Percentiles rank a stretch among this genome's conserved stretches.
These are phyloP conservation scores for Epinephelus cyanopodus DNA, from an alignment of 2,113 vertebrate genomes.

Conservation along the genomic window DNA sequence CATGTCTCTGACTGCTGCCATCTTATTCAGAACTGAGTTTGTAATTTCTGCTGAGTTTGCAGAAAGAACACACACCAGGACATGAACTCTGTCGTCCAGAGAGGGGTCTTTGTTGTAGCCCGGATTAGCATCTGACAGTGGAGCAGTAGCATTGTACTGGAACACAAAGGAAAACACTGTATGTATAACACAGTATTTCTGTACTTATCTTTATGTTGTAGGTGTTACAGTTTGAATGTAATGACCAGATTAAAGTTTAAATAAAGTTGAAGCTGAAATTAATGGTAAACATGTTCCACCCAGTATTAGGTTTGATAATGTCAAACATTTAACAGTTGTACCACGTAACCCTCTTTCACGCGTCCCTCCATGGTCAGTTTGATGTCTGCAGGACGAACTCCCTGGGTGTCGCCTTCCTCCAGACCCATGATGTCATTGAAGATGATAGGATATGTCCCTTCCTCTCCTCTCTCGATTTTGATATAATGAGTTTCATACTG, in stretches of 20 bases:
- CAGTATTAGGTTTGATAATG: no score
- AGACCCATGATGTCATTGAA: no score
- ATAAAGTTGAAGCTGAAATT: background rate
- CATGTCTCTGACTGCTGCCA: slow-evolving; percentile 26
- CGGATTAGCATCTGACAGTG: background rate
- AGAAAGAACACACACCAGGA: slow-evolving; percentile 42
- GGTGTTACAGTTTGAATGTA: no score
- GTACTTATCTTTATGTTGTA: no score
- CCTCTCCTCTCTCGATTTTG: background rate
- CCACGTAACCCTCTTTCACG: no score
- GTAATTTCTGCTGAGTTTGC: background rate
- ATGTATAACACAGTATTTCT: no score
- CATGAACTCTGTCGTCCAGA: slow-evolving; percentile 31
- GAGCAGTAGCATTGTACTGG: slow-evolving; percentile 36
- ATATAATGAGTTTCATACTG: slow-evolving; percentile 36
- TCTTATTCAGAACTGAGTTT: slow-evolving; percentile 19
- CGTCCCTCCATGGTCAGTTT: no score
- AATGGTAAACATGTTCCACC: no score
- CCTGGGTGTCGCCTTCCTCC: background rate
- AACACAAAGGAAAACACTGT: background rate
- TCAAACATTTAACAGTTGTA: no score
- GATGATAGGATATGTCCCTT: no score
- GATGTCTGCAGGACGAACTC: no score
- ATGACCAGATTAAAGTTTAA: no score
- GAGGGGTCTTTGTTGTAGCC: slow-evolving; percentile 19